Conservation (phyloP, 1,140 invertebrate genomes). For the Papilio xuthus region DNA sequence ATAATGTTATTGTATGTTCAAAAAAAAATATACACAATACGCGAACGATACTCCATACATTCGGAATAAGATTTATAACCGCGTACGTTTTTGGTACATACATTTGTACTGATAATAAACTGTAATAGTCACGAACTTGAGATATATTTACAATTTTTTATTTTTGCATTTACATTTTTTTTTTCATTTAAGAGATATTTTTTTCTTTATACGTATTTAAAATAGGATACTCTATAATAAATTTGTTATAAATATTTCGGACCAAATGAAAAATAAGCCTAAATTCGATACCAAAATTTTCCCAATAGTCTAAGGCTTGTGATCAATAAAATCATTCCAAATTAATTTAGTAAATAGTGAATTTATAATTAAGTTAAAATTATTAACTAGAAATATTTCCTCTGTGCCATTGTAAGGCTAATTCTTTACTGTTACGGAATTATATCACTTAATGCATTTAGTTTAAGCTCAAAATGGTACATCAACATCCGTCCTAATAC, state of each 20-base stretch:
- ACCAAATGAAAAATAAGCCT: background rate
- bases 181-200: slow-evolving; percentile 6
- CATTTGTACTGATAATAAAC: background rate
- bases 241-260: background rate
- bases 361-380: slow-evolving; percentile 27
- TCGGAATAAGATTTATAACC: background rate
- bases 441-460: slow-evolving; percentile 27
- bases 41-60: slow-evolving; percentile 5
- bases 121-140: background rate
- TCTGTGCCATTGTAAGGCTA: slow-evolving; percentile 33
- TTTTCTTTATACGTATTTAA: slow-evolving; percentile 30
- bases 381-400: background rate
- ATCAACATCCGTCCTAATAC: slow-evolving; percentile 18
- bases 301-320: slow-evolving; percentile 63
- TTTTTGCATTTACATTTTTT: slow-evolving; percentile 23
- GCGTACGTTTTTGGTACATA: background rate
- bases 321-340: slow-evolving; percentile 71
- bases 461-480: slow-evolving; percentile 23
- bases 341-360: slow-evolving; percentile 38
- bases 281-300: slow-evolving; percentile 41
- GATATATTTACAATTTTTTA: slow-evolving; percentile 3
- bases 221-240: background rate
- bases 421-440: slow-evolving; percentile 13
- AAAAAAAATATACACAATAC: background rate
- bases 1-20: background rate